These are phyloP conservation scores for Calypte anna DNA, from an alignment of 2,113 vertebrate genomes.

Conservation along the genomic window DNA sequence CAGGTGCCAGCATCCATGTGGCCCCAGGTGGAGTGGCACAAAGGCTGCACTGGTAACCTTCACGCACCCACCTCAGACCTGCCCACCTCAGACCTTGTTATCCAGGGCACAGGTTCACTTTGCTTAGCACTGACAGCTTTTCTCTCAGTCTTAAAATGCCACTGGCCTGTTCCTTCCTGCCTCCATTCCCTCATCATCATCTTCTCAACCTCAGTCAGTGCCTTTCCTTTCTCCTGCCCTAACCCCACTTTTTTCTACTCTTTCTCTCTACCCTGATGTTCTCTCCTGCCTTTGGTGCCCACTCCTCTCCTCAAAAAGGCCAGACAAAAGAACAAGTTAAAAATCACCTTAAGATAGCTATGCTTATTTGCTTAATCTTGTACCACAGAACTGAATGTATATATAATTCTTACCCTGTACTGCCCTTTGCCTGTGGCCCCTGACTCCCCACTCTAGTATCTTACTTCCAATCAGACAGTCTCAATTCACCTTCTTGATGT, in stretches of 20 bases:
- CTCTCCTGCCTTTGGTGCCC: neutral
- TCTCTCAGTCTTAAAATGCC: neutral
- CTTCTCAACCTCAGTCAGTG: neutral
- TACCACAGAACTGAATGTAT: neutral
- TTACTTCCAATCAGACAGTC: neutral
- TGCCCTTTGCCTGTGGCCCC: neutral
- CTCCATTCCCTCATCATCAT: neutral
- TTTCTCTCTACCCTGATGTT: accelerated
- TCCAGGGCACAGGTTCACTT: neutral
- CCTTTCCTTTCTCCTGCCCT: neutral
- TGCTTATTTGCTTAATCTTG: neutral
- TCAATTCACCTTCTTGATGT: neutral
- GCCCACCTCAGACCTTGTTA: neutral
- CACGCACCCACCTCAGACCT: neutral
- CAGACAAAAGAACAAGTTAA: neutral
- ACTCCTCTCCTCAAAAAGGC: neutral
- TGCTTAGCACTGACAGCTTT: neutral
- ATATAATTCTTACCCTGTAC: neutral
- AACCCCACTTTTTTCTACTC: neutral
- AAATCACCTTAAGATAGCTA: neutral
- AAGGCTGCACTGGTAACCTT: neutral
- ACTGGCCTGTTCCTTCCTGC: neutral
- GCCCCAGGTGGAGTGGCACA: accelerated
- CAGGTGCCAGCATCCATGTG: neutral
- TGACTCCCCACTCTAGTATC: neutral